A percentile compares a stretch with the other conserved stretches of the same genome.
Conservation (phyloP, 2,113 vertebrate species). For the Rhipidura dahli region DNA sequence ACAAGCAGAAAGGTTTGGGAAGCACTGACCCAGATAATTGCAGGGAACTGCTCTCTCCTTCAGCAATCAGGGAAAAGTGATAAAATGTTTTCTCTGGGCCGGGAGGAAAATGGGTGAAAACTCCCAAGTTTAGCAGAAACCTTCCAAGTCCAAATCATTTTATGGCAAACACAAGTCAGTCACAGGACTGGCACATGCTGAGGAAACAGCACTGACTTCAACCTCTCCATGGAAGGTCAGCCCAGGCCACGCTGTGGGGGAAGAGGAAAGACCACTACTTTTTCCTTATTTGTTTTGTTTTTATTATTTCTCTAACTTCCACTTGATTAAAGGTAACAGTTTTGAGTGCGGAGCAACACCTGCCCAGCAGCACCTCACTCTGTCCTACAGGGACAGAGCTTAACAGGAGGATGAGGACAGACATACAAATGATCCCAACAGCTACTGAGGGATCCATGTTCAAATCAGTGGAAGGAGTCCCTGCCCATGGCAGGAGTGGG, state of each 20-base stretch:
- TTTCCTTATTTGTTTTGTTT: background rate
- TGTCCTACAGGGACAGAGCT: too few species aligned
- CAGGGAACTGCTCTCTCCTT: background rate
- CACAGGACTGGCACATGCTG: background rate
- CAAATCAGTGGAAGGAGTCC: background rate
- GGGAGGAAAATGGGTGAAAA: background rate
- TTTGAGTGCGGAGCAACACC: background rate
- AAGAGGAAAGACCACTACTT: background rate
- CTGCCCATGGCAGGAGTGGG: background rate
- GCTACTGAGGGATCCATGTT: background rate
- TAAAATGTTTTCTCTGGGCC: background rate
- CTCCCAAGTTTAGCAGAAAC: background rate
- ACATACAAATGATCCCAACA: background rate
- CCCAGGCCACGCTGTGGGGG: background rate
- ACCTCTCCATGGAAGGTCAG: background rate
- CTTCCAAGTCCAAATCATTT: background rate
- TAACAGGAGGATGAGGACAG: background rate
- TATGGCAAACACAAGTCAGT: background rate
- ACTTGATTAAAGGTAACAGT: background rate
- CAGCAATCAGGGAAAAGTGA: background rate
- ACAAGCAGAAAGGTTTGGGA: background rate
- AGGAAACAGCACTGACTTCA: background rate
- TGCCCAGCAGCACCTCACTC: background rate
- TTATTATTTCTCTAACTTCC: background rate
- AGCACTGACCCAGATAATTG: slow-evolving; percentile 36